A percentile compares a stretch with the other conserved stretches of the same genome.
These are phyloP conservation scores for Manduca sexta DNA, from an alignment of 1,140 invertebrate genomes.

Conservation along the genomic window DNA sequence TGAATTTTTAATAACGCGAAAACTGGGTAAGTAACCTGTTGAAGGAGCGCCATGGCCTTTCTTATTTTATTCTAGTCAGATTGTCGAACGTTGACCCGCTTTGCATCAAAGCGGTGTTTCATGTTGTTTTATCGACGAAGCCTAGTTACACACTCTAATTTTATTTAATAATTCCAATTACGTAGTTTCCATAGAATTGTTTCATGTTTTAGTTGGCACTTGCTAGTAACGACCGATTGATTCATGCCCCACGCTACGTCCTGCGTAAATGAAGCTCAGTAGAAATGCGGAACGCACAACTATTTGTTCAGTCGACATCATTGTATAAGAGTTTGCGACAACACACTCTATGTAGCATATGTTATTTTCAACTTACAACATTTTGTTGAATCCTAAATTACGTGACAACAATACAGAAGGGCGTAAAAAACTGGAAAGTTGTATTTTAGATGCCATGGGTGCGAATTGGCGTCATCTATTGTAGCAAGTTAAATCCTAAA, in stretches of 20 bases:
- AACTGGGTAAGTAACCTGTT: constrained; percentile 51
- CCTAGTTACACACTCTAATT: too few species aligned
- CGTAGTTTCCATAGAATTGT: too few species aligned
- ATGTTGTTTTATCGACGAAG: too few species aligned
- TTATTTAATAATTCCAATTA: too few species aligned
- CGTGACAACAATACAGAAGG: constrained; percentile 54
- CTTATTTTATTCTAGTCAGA: constrained; percentile 49
- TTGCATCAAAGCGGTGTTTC: constrained; percentile 6
- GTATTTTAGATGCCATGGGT: constrained; percentile 12
- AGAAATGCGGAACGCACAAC: constrained; percentile 70
- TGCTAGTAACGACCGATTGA: constrained; percentile 14
- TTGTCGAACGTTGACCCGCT: constrained; percentile 38
- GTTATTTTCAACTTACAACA: constrained; percentile 69
- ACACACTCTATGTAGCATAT: constrained; percentile 53
- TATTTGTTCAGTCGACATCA: constrained; percentile 68
- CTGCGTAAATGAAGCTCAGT: constrained; percentile 63
- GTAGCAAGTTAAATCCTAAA: too few species aligned
- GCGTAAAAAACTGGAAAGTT: constrained; percentile 28
- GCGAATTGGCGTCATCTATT: constrained; percentile 11
- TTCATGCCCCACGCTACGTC: constrained; percentile 41
- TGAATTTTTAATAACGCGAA: constrained; percentile 60
- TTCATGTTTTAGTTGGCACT: too few species aligned
- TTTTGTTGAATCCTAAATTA: constrained; percentile 61
- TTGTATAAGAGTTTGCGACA: constrained; percentile 70
- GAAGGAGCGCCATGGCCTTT: constrained; percentile 46